Evolutionary conservation across 2,113 vertebrate genomes (phyloP).

Genomic region (Ancistrus triradiatus): DNA sequence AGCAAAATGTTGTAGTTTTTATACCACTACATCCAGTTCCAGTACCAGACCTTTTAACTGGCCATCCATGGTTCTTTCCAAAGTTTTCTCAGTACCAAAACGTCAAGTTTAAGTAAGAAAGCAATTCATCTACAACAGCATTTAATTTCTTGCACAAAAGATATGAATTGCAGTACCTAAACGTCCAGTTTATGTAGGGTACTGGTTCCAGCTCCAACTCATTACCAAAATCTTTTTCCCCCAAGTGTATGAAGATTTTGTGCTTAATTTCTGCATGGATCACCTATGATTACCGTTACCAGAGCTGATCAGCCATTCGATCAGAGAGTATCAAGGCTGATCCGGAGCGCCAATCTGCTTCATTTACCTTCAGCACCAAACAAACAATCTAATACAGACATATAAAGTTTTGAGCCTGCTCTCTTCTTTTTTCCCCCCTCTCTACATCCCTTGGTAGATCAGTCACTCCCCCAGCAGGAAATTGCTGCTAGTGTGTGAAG

Average conservation of each 20-base stretch:
- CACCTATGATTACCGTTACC: neutral
- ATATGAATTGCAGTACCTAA: too few relatives aligned
- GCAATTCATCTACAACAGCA: too few relatives aligned
- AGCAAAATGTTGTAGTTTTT: too few relatives aligned
- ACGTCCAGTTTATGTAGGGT: too few relatives aligned
- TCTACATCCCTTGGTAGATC: neutral
- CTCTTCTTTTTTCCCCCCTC: neutral
- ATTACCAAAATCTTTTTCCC: too few relatives aligned
- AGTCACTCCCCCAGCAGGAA: conserved; percentile 1
- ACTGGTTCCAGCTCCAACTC: too few relatives aligned
- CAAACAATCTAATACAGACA: neutral
- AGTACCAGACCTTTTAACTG: too few relatives aligned
- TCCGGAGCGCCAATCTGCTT: neutral
- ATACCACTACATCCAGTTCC: too few relatives aligned
- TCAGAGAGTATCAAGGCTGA: neutral
- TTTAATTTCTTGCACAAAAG: too few relatives aligned
- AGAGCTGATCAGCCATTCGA: neutral
- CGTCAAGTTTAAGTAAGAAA: too few relatives aligned
- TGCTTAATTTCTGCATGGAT: neutral
- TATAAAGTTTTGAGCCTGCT: neutral
- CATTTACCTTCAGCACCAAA: neutral
- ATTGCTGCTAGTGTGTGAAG: conserved; percentile 8
- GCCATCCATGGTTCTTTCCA: too few relatives aligned
- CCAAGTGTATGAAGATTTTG: neutral
- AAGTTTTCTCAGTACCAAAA: too few relatives aligned